phyloP scores from a whole-genome alignment of 2,113 vertebrate genomes.

The Apeltes quadracus region DNA sequence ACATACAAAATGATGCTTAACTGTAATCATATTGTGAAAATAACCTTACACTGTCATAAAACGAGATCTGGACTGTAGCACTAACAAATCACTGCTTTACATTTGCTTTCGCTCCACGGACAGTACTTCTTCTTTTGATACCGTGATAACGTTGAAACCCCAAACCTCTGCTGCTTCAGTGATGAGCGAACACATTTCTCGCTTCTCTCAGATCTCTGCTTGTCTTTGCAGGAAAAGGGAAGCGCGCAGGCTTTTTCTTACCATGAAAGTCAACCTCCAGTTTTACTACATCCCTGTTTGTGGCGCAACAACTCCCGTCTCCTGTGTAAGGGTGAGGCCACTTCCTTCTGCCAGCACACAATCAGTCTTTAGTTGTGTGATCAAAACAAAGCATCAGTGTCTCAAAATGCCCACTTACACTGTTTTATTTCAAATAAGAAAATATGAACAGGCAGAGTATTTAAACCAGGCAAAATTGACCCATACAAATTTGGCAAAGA shows the following conservation, averaged over 20 bases:
- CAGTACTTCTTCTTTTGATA: not conserved
- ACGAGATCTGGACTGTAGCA: not conserved
- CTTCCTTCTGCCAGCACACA: conserved; percentile 23
- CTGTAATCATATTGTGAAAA: not conserved
- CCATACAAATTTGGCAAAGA: not conserved
- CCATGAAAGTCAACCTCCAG: conserved; percentile 87
- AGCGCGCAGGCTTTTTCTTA: conserved; percentile 85
- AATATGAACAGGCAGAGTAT: not conserved
- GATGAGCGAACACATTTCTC: not conserved
- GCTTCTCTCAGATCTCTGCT: conserved; percentile 21
- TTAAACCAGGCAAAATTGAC: not conserved
- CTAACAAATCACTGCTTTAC: not conserved
- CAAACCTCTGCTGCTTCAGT: not conserved
- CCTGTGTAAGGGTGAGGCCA: conserved; percentile 66
- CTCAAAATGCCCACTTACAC: not conserved
- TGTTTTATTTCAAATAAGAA: not conserved
- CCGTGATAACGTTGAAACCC: not conserved
- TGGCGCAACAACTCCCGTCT: conserved; percentile 1
- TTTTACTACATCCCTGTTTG: conserved; percentile 91
- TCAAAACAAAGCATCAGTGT: not conserved
- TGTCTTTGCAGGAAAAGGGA: conserved; percentile 87
- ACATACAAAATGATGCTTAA: not conserved
- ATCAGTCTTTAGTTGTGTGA: not conserved
- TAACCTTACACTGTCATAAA: not conserved
- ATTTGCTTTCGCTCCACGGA: not conserved